These are phyloP conservation scores for Melinopterus prodromus DNA, from an alignment of 2,888 invertebrate genomes.

Conservation along the genomic window DNA sequence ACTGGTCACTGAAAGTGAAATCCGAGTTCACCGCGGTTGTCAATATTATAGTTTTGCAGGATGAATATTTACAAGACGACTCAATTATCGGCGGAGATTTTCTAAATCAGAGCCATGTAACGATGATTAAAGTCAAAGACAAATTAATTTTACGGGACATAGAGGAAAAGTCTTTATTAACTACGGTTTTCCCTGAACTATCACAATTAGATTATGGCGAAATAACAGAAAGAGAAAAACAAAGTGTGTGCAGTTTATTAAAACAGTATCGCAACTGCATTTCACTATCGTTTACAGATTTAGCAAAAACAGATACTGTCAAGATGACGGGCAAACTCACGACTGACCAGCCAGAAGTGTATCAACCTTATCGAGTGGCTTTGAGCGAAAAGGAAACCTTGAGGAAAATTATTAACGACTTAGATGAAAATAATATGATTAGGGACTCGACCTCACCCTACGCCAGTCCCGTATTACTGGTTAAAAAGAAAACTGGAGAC, in stretches of 20 bases:
- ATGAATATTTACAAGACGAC: neutral
- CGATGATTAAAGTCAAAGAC: neutral
- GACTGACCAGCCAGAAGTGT: slow-evolving; percentile 10
- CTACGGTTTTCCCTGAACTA: neutral
- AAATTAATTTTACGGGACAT: neutral
- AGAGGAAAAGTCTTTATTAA: neutral
- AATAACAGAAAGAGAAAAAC: neutral
- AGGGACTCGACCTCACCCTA: slow-evolving; percentile 23
- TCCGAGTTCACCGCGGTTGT: neutral
- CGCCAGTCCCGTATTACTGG: slow-evolving; percentile 9
- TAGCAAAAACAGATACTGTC: neutral
- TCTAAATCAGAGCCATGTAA: neutral
- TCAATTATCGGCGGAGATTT: no score
- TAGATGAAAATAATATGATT: slow-evolving; percentile 23
- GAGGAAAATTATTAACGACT: slow-evolving; percentile 35
- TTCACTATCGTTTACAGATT: neutral
- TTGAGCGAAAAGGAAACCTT: slow-evolving; percentile 36
- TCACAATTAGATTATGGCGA: neutral
- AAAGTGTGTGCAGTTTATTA: neutral
- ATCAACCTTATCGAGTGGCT: slow-evolving; percentile 42
- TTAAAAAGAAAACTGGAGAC: slow-evolving; percentile 37
- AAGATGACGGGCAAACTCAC: slow-evolving; percentile 9
- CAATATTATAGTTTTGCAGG: neutral
- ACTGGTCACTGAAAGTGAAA: neutral
- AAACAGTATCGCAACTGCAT: neutral